These are phyloP conservation scores for Acridotheres tristis DNA, from an alignment of 2,797 vertebrate species.

Conservation along the genomic window DNA sequence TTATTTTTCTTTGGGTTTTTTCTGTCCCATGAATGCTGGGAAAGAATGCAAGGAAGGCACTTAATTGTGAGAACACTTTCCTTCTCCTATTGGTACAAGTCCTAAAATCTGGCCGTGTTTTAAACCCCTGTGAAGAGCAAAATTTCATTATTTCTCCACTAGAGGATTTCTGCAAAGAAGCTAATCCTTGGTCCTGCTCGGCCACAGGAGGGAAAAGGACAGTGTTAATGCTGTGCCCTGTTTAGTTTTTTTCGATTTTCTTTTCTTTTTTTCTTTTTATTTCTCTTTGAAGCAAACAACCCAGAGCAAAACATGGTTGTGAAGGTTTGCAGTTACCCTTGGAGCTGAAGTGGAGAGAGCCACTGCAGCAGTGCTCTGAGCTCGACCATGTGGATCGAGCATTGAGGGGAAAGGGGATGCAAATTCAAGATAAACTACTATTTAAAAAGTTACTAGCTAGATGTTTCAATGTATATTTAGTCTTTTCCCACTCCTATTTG, in stretches of 20 bases:
- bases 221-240: neutral
- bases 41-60: neutral
- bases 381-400: neutral
- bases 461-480: neutral
- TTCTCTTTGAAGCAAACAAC: neutral
- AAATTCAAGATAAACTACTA: neutral
- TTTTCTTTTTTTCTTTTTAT: neutral
- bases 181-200: neutral
- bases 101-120: neutral
- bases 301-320: neutral
- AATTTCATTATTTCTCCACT: neutral
- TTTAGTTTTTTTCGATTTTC: neutral
- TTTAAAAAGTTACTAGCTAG: neutral
- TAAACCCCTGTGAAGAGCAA: neutral
- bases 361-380: neutral
- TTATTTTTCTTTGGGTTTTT: neutral
- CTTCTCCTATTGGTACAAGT: neutral
- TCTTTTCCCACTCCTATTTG: neutral
- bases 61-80: neutral
- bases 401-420: neutral
- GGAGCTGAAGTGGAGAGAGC: neutral
- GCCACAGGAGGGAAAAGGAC: neutral
- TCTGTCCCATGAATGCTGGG: neutral
- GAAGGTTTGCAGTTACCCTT: neutral
- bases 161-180: neutral